Conservation (phyloP, 2,888 invertebrate genomes). For the Rhamphomyia laevipes region DNA sequence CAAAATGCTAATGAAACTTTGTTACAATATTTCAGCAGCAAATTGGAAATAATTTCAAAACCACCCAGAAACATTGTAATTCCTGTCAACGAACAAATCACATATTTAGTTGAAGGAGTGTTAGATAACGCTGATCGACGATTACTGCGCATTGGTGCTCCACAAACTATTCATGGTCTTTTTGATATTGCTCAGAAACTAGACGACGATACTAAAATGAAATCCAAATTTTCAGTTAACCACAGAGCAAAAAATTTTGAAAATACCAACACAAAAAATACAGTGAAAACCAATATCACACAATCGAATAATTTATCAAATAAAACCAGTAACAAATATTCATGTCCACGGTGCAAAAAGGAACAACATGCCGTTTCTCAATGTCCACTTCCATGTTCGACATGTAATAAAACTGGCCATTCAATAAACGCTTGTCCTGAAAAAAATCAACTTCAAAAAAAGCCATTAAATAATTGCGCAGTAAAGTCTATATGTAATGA, state of each 20-base stretch:
- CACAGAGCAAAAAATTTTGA: no score
- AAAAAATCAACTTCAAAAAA: neutral
- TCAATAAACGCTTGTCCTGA: constrained; percentile 2
- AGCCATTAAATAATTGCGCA: neutral
- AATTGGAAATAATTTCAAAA: neutral
- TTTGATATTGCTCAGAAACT: neutral
- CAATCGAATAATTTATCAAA: no score
- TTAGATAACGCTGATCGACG: neutral
- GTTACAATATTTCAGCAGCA: constrained; percentile 2
- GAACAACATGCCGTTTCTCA: constrained; percentile 4
- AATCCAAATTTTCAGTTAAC: neutral
- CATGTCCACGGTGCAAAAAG: constrained; percentile 3
- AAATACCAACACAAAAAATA: no score
- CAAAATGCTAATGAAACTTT: constrained; percentile 7
- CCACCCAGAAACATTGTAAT: neutral
- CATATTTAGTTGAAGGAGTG: neutral
- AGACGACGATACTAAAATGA: neutral
- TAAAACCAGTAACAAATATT: neutral
- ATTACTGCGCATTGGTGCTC: constrained; percentile 1
- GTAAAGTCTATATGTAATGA: neutral
- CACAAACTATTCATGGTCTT: neutral
- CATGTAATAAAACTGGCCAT: constrained; percentile 4
- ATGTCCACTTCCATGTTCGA: constrained; percentile 3
- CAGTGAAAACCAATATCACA: no score
- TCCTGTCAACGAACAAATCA: neutral